These are phyloP conservation scores for Trypoxylus dichotomus DNA, from an alignment of 1,140 invertebrate species.

Conservation along the genomic window DNA sequence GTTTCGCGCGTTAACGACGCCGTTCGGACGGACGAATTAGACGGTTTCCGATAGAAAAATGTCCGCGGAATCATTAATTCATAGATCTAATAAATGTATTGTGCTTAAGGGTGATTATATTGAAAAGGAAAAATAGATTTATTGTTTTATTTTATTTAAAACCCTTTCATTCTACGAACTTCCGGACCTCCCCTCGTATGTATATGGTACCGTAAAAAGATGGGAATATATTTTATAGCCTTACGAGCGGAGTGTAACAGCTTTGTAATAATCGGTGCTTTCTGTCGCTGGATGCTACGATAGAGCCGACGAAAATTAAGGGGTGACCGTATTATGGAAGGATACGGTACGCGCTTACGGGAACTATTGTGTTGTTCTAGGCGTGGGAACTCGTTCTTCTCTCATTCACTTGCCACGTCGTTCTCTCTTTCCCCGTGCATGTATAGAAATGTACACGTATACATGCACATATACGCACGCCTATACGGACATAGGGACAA, in stretches of 20 bases:
- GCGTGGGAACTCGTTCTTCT: conserved; percentile 9
- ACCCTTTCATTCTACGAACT: too few species aligned
- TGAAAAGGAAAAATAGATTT: too few species aligned
- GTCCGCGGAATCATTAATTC: too few species aligned
- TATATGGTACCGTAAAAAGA: too few species aligned
- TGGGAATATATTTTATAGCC: not conserved
- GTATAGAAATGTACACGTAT: not conserved
- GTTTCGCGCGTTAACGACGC: too few species aligned
- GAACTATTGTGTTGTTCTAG: not conserved
- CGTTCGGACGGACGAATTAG: too few species aligned
- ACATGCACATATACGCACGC: not conserved
- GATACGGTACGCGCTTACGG: not conserved
- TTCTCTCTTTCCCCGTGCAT: not conserved
- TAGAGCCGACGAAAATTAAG: not conserved
- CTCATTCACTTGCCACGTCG: not conserved
- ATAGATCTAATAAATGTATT: too few species aligned
- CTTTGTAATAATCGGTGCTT: not conserved
- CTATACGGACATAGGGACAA: not conserved
- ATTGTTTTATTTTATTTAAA: too few species aligned
- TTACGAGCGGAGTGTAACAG: not conserved
- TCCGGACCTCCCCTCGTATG: too few species aligned
- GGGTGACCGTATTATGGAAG: not conserved
- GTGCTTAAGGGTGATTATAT: too few species aligned
- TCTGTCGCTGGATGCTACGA: not conserved
- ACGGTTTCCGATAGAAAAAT: too few species aligned